These are phyloP conservation scores for Brachystomella parvula DNA, from an alignment of 1,140 invertebrate species.

Conservation along the genomic window DNA sequence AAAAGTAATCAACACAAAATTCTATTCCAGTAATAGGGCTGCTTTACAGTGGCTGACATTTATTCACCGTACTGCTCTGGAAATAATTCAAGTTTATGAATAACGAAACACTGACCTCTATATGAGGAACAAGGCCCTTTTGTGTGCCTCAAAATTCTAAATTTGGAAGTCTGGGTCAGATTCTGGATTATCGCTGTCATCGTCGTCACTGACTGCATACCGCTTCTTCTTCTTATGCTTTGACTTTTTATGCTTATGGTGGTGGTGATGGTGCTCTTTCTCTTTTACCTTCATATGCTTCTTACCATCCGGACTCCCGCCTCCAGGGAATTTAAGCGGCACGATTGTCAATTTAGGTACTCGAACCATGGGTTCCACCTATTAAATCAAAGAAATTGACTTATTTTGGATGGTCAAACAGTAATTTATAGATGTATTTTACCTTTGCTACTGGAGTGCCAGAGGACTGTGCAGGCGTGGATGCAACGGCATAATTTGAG, in stretches of 20 bases:
- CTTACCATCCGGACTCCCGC: constrained; percentile 47
- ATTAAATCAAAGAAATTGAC: constrained; percentile 31
- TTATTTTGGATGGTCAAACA: constrained; percentile 15
- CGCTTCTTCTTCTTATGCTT: constrained; percentile 48
- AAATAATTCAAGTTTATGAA: too few species aligned
- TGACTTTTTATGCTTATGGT: constrained; percentile 61
- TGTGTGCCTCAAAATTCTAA: constrained; percentile 3
- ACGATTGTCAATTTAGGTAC: constrained; percentile 50
- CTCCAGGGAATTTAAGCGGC: constrained; percentile 45
- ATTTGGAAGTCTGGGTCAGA: constrained; percentile 59
- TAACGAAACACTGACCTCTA: too few species aligned
- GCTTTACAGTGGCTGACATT: too few species aligned
- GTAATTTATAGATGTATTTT: constrained; percentile 3
- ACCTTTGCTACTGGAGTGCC: constrained; percentile 20
- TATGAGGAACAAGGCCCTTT: too few species aligned
- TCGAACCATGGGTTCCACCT: constrained; percentile 46
- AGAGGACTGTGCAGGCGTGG: constrained; percentile 3
- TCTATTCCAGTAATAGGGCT: too few species aligned
- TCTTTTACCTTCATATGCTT: constrained; percentile 50
- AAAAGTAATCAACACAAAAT: too few species aligned
- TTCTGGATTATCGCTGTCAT: constrained; percentile 57
- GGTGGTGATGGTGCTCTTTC: constrained; percentile 52
- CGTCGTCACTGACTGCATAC: constrained; percentile 52
- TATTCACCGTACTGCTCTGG: too few species aligned
- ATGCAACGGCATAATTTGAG: constrained; percentile 2